phyloP scores from a whole-genome alignment of 1,140 invertebrate genomes.

The Atta cephalotes region DNA sequence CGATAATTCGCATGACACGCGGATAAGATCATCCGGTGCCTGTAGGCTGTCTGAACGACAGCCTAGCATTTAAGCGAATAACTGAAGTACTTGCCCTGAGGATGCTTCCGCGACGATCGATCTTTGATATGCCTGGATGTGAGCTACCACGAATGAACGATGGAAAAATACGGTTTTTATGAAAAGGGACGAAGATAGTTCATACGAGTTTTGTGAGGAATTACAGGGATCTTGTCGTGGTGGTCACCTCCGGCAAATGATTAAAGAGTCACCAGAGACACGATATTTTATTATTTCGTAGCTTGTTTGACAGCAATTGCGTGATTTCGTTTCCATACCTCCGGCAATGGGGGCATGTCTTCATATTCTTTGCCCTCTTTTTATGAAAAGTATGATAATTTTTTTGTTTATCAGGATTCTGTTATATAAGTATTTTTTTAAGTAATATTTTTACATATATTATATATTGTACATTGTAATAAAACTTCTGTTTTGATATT shows the following conservation, averaged over 20 bases:
- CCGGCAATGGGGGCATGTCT: neutral
- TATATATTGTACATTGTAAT: neutral
- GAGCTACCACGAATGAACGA: constrained; percentile 46
- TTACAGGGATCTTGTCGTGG: constrained; percentile 46
- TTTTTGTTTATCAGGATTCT: neutral
- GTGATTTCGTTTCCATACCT: constrained; percentile 49
- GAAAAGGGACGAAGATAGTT: constrained; percentile 4
- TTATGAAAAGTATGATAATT: neutral
- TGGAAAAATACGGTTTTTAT: constrained; percentile 32
- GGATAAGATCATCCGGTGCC: constrained; percentile 64
- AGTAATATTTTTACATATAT: neutral
- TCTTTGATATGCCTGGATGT: constrained; percentile 44
- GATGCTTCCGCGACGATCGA: constrained; percentile 69
- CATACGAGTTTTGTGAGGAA: constrained; percentile 31
- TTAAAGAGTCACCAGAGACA: constrained; percentile 50
- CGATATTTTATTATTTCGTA: constrained; percentile 48
- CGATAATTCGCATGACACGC: constrained; percentile 69
- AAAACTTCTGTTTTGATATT: constrained; percentile 6
- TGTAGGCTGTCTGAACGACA: constrained; percentile 31
- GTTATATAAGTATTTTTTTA: too few relatives aligned
- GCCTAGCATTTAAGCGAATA: constrained; percentile 67
- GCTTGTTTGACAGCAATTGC: constrained; percentile 35
- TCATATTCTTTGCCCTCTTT: neutral
- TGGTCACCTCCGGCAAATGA: constrained; percentile 45
- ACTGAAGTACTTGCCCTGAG: constrained; percentile 56